Evolutionary conservation across 2,113 vertebrate genomes (phyloP), one percentile per base, ranked within the genome.

Genomic region (Nothobranchius kuhntae): DNA sequence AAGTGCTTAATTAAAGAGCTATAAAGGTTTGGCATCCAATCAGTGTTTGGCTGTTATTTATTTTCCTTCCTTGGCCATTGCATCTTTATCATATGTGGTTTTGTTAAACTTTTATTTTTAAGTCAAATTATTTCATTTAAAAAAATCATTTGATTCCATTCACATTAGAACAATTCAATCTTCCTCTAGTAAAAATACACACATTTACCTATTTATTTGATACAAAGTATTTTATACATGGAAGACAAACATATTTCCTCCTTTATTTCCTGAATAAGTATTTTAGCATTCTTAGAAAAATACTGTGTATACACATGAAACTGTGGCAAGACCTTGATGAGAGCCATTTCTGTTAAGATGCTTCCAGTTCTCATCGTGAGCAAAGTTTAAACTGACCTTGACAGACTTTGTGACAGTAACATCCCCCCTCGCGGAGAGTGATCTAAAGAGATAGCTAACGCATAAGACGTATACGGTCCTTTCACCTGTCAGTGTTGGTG

Each of bases 401-500:
- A 68, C 76, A 78, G 82, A 75, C 66, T 80, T 53, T n/a, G 67
- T 75, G 73, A 68, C 65, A 73, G 67, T 53, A 75, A 73, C 72
- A 73, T 30, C 71, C 54, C 47, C 47, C 65, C 75, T 80, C 62
- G 55, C 35, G 67, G 65, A 65, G 77, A 77, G 73, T 81, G 86
- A 88, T 87, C 73, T 73, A 73, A 86, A 63, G 58, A 66, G 87
- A 90, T 88, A 77, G 78, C 13, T 24, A 21, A 73, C 82, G 86
- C 86, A 82, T 68, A 78, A 82, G 86, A 88, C 79, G 84, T 75
- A 90, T 89, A 76, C 78, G 67, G 77, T 87, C 80, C 82, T 87
- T 89, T 90, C 86, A 86, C 85, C 81, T 83, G 89, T 84, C 89
- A 89, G 69, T 85, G 85, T 85, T 86, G 75, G 70, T 58, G 72